Evolutionary conservation across 2,113 vertebrate species (phyloP).

Genomic region (Hippocampus comes): DNA sequence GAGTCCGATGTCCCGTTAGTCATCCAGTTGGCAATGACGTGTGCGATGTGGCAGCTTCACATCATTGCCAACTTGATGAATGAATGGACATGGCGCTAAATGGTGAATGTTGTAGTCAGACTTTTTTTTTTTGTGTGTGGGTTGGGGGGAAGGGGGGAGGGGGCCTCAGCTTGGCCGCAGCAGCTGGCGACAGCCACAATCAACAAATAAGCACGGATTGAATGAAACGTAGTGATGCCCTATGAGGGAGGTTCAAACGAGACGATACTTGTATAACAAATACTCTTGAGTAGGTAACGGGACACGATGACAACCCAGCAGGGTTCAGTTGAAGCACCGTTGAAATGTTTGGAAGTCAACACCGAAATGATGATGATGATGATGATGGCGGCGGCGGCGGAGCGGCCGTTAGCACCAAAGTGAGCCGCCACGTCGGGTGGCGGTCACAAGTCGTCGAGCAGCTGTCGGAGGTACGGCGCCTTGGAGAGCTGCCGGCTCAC

Average conservation of each 20-base stretch:
- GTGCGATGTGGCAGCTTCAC: slow-evolving; percentile 36
- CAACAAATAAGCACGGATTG: slow-evolving; percentile 26
- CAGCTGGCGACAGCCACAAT: slow-evolving; percentile 32
- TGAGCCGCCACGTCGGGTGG: background rate
- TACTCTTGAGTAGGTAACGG: slow-evolving; percentile 20
- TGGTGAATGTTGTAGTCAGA: too few species aligned
- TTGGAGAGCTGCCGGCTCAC: slow-evolving; percentile 87
- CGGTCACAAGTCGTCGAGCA: slow-evolving; percentile 92
- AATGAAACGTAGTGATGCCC: slow-evolving; percentile 15
- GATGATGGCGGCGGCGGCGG: background rate
- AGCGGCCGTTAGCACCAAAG: slow-evolving; percentile 60
- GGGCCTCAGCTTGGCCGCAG: slow-evolving; percentile 15
- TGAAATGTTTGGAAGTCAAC: slow-evolving; percentile 39
- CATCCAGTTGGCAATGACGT: slow-evolving; percentile 6
- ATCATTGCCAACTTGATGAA: background rate
- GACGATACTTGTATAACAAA: slow-evolving; percentile 45
- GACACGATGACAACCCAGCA: slow-evolving; percentile 40
- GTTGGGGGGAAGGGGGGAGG: too few species aligned
- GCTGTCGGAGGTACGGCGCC: slow-evolving; percentile 91
- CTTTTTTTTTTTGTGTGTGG: too few species aligned
- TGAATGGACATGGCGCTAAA: too few species aligned
- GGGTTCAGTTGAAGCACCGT: slow-evolving; percentile 59
- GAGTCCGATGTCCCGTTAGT: background rate
- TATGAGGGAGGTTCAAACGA: slow-evolving; percentile 18
- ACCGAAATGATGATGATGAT: slow-evolving; percentile 12